Percentiles rank a stretch among this genome's conserved stretches.
phyloP scores from a whole-genome alignment of 2,113 vertebrate species.

The Leptosomus discolor region DNA sequence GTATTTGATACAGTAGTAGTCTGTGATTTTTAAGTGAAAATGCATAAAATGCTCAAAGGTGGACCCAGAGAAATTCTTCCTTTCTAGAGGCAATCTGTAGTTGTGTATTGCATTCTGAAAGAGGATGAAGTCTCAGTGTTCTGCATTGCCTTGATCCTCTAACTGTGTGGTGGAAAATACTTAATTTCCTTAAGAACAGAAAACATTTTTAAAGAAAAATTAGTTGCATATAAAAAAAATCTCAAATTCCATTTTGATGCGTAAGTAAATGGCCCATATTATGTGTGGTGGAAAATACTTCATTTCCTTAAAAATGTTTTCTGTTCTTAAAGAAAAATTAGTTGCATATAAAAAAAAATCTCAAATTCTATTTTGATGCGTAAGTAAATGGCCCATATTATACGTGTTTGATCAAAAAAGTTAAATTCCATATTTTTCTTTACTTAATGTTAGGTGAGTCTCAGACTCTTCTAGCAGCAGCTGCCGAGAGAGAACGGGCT shows the following conservation, averaged over 20 bases:
- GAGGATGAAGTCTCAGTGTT: not conserved
- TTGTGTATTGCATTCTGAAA: not conserved
- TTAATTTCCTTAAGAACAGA: not conserved
- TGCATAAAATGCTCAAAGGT: not conserved
- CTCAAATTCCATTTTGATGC: not conserved
- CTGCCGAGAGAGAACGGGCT: slow-evolving; percentile 90
- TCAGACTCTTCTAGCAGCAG: slow-evolving; percentile 88
- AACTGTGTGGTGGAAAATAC: not conserved
- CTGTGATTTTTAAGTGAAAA: not conserved
- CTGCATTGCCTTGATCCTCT: not conserved
- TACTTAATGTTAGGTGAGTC: slow-evolving; percentile 79
- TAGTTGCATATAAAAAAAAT: not conserved
- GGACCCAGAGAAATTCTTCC: not conserved
- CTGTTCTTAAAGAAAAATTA: not conserved
- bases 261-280: not conserved
- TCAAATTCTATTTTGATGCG: not conserved
- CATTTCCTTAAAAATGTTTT: not conserved
- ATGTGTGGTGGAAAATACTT: not conserved
- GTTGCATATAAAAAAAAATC: not conserved
- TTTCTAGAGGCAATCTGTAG: not conserved
- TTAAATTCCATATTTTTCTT: not conserved
- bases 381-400: not conserved
- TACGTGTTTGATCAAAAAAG: not conserved
- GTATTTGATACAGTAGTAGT: not conserved
- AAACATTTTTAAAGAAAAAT: not conserved